Evolutionary conservation across 2,888 invertebrate genomes (phyloP), one percentile per base, ranked within the genome.

Genomic region (Tortrix viridana): DNA sequence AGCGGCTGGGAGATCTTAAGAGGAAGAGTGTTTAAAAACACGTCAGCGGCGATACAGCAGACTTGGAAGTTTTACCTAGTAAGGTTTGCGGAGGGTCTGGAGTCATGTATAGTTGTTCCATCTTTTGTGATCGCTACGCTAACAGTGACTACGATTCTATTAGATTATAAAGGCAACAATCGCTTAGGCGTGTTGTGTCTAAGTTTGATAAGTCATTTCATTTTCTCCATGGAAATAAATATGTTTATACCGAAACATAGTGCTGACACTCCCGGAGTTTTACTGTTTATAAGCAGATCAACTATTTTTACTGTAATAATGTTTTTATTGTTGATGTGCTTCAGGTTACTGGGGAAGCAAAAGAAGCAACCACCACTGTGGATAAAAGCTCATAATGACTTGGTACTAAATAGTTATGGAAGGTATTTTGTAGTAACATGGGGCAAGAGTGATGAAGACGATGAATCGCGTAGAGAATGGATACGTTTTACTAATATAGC

Each of bases 211-310:
- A 68, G 73, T 1, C 82, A 87, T 67, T 66, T 66, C 20, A 74
- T 77, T 43, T 41, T 82, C 12, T 62, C 65, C 2, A 68, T 72
- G 1, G 63, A 22, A 44, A 52, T 84, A 9, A 68, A 65, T 5
- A 48, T 43, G 2, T 53, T 67, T 14, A 68, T 85, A 12, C 84
- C 86, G 0, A 73, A 65, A 23, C 60, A 76, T 5, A 72, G 70
- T 9, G 14, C 55, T 0, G 70, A 76, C 3, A 58, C 73, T 0
- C 88, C 87, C 0, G 68, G 59, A 0, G 67, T 88, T 22, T 18
- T 86, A 4, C 54, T 75, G 1, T 86, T 79, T 49, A 74, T 78
- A 7, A 70, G 76, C 2, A 70, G 71, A 0, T 86, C 85, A 0
- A 22, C 79, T 9, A 16, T 80, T 38, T 55, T 83, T 12, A 79